Conservation (phyloP, 2,888 invertebrate genomes). For the Nudaria mundana region DNA sequence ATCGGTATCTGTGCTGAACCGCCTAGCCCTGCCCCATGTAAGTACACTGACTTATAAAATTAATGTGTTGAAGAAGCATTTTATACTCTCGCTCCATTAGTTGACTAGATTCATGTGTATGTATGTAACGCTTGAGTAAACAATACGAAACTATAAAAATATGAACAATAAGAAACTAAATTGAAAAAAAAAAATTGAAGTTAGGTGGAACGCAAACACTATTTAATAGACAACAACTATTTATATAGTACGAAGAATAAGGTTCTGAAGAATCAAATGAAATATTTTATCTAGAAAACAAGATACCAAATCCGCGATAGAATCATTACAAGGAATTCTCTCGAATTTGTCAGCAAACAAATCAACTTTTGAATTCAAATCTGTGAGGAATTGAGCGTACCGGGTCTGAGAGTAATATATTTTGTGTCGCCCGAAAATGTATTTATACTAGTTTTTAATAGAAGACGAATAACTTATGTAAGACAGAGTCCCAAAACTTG, state of each 20-base stretch:
- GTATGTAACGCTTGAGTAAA: too few species aligned
- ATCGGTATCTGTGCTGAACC: slow-evolving; percentile 87
- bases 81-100: too few species aligned
- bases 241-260: too few species aligned
- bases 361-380: slow-evolving; percentile 6
- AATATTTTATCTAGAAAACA: not conserved
- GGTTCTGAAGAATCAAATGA: too few species aligned
- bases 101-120: too few species aligned
- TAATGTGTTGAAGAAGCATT: too few species aligned
- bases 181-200: too few species aligned
- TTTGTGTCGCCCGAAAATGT: not conserved
- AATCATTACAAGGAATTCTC: slow-evolving; percentile 1
- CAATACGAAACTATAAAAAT: too few species aligned
- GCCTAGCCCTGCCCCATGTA: slow-evolving; percentile 83
- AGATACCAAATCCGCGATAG: not conserved
- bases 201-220: too few species aligned
- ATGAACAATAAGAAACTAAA: too few species aligned
- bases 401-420: not conserved
- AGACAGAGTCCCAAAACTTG: not conserved
- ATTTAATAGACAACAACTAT: too few species aligned
- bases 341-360: slow-evolving; percentile 1
- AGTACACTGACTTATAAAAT: too few species aligned
- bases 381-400: slow-evolving; percentile 2
- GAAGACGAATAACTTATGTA: not conserved
- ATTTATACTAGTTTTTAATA: not conserved